Conservation (phyloP, 2,797 vertebrate genomes). For the Chelon labrosus region DNA sequence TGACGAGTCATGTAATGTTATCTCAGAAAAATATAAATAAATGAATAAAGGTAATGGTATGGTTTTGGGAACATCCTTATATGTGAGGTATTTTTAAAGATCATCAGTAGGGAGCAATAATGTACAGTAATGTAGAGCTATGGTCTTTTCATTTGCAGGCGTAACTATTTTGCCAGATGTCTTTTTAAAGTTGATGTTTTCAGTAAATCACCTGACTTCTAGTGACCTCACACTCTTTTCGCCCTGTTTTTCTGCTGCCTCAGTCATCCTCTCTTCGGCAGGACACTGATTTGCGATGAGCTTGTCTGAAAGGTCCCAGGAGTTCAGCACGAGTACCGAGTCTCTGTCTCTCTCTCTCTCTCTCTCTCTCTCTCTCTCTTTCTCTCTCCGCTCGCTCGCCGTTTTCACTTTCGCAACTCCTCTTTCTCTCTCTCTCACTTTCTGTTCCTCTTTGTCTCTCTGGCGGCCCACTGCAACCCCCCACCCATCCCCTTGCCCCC, state of each 20-base stretch:
- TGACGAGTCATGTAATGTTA: not conserved
- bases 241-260: slow-evolving; percentile 76
- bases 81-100: no score
- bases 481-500: not conserved
- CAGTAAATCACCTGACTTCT: no score
- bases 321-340: slow-evolving; percentile 86
- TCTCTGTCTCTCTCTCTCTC: slow-evolving; percentile 48
- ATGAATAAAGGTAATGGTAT: no score
- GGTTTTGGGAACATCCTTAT: no score
- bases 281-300: slow-evolving; percentile 86
- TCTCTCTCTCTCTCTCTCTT: slow-evolving; percentile 43
- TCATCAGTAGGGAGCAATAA: no score
- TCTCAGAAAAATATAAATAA: not conserved
- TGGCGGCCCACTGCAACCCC: slow-evolving; percentile 67
- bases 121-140: no score
- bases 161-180: no score
- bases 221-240: not conserved
- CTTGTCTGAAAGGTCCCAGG: slow-evolving; percentile 92
- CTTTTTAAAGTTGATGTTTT: no score
- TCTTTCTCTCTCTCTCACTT: slow-evolving; percentile 84
- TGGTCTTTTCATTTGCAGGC: no score
- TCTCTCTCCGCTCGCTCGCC: slow-evolving; percentile 43
- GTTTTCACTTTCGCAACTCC: slow-evolving; percentile 75
- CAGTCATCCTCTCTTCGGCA: slow-evolving; percentile 84
- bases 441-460: slow-evolving; percentile 75